phyloP scores from a whole-genome alignment of 2,888 invertebrate species.

The Tridacna crocea region DNA sequence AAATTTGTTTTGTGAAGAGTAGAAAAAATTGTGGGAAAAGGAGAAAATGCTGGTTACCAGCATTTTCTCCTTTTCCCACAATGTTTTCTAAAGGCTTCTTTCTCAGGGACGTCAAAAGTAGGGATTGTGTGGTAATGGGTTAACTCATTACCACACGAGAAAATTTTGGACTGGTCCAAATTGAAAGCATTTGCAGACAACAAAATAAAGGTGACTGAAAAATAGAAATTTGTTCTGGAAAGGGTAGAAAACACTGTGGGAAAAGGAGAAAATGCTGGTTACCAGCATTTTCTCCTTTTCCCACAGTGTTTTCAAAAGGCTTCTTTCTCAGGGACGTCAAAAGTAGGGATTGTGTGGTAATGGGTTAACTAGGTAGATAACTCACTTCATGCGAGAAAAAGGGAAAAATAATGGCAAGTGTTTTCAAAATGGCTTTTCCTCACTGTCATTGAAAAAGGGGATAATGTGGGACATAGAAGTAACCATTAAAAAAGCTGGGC shows the following conservation, averaged over 20 bases:
- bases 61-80: slow-evolving; percentile 9
- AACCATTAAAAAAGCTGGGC: too few relatives aligned
- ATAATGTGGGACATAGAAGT: too few relatives aligned
- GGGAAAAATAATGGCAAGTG: too few relatives aligned
- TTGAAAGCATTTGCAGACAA: background rate
- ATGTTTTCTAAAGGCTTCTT: background rate
- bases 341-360: too few relatives aligned
- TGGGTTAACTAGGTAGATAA: too few relatives aligned
- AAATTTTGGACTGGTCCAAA: background rate
- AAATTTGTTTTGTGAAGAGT: too few relatives aligned
- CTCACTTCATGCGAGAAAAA: too few relatives aligned
- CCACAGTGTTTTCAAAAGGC: background rate
- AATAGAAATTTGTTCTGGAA: background rate
- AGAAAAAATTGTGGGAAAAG: background rate
- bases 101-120: too few relatives aligned
- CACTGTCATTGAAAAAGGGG: too few relatives aligned
- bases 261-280: background rate
- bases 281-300: background rate
- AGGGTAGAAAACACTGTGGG: background rate
- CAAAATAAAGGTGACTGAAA: too few relatives aligned
- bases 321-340: too few relatives aligned
- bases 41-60: background rate
- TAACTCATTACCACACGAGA: background rate
- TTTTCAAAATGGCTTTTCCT: background rate
- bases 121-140: background rate